Conservation (phyloP, 2,888 invertebrate species). For the Hydroisotoma schaefferi region DNA sequence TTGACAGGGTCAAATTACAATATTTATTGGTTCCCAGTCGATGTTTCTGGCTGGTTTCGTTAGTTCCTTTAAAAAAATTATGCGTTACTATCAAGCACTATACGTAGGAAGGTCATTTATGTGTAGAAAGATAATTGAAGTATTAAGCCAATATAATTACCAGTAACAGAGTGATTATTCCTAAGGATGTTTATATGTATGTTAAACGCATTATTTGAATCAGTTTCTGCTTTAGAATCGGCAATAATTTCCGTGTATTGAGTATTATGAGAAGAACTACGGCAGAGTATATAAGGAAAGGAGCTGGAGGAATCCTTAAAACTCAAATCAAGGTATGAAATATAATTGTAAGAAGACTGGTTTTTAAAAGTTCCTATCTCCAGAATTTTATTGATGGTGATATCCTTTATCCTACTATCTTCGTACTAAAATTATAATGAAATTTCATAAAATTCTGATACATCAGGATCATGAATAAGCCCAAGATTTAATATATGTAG, state of each 20-base stretch:
- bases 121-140: no score
- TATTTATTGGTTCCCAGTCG: neutral
- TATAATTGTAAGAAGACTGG: neutral
- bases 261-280: neutral
- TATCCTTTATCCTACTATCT: neutral
- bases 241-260: no score
- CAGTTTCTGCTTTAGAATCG: no score
- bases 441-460: neutral
- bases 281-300: neutral
- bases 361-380: neutral
- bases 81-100: no score
- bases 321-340: neutral
- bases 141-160: no score
- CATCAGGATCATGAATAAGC: neutral
- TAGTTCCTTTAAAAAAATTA: no score
- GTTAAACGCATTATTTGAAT: no score
- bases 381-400: neutral
- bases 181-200: no score
- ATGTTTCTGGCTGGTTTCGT: no score
- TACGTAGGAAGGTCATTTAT: no score
- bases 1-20: neutral
- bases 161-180: no score
- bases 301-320: neutral
- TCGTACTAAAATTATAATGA: neutral
- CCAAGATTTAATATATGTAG: neutral